Evolutionary conservation across 1,140 invertebrate genomes (phyloP), one percentile per base, ranked within the genome.

Genomic region (Leptinotarsa texana): DNA sequence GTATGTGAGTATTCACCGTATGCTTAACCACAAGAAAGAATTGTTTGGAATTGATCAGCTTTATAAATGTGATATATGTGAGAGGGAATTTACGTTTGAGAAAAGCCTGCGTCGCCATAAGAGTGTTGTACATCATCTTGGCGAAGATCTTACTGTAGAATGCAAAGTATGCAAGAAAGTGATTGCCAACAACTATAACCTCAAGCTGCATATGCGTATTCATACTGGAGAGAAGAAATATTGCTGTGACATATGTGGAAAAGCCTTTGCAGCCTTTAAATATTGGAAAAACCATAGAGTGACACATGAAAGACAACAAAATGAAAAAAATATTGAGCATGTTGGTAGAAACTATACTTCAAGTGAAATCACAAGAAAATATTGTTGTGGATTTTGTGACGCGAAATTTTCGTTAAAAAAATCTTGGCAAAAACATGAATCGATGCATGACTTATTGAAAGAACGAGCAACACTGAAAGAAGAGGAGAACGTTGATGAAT

Each of bases 151-250:
- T 51, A 80, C 72, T 5, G 80, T 81, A 3, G 62, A 75, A 42
- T 82, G 81, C 74, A 63, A 75, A 49, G 67, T 83, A 51, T 83
- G 82, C 61, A 74, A 77, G 4, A 83, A 83, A 74, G 73, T 76
- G 2, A 81, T 83, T 13, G 80, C 80, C 1, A 82, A 82, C 69
- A 76, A 75, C 42, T 80, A 79, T 61, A 82, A 82, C 61, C 73
- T 83, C n/a, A 82, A 81, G 17, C 75, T 75, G 22, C 78, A 79
- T 82, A 93, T 94, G 91, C 88, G 93, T 51, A 88, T 89, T 72
- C 93, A 95, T 79, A 94, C 93, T 0, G 93, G 93, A 1, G 92
- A 94, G 81, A 94, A 93, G 81, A 93, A 93, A 15, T 95, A 92
- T 83, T 89, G 92, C 51, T 96, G 94, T 85, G 86, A 89, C 11